These are phyloP conservation scores for Sarcophilus harrisii DNA, from an alignment of 2,797 vertebrate species.

Conservation along the genomic window DNA sequence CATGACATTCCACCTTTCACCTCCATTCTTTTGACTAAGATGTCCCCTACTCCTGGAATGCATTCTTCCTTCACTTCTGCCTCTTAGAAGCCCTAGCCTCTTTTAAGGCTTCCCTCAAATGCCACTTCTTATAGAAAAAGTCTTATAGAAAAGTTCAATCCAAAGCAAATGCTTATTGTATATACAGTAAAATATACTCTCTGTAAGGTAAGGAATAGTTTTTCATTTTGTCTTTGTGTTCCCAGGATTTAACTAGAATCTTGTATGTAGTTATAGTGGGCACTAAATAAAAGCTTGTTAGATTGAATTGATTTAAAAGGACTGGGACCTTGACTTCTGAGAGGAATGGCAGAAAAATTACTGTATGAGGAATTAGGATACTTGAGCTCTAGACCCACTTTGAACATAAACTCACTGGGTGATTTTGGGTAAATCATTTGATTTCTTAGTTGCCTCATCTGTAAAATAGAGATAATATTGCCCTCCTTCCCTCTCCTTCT, in stretches of 20 bases:
- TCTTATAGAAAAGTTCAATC: neutral
- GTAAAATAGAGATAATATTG: neutral
- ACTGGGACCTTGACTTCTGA: neutral
- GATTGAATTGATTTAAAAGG: neutral
- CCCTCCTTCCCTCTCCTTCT: neutral
- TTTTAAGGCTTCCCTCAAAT: neutral
- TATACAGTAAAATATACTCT: neutral
- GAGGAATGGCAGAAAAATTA: neutral
- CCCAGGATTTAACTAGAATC: neutral
- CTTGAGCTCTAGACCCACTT: neutral
- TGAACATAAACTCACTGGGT: neutral
- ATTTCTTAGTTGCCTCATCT: neutral
- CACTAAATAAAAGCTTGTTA: neutral
- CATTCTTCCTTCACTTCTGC: neutral
- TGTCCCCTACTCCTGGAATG: neutral
- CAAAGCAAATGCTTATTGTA: neutral
- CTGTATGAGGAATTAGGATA: neutral
- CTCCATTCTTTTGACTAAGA: neutral
- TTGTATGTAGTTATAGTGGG: neutral
- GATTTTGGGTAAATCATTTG: neutral
- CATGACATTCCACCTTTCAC: neutral
- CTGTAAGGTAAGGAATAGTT: neutral
- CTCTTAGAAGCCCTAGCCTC: neutral
- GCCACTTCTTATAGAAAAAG: neutral
- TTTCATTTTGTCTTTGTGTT: neutral